Percentiles rank a stretch among this genome's conserved stretches.
These are phyloP conservation scores for Triops cancriformis DNA, from an alignment of 1,140 invertebrate genomes.

Conservation along the genomic window DNA sequence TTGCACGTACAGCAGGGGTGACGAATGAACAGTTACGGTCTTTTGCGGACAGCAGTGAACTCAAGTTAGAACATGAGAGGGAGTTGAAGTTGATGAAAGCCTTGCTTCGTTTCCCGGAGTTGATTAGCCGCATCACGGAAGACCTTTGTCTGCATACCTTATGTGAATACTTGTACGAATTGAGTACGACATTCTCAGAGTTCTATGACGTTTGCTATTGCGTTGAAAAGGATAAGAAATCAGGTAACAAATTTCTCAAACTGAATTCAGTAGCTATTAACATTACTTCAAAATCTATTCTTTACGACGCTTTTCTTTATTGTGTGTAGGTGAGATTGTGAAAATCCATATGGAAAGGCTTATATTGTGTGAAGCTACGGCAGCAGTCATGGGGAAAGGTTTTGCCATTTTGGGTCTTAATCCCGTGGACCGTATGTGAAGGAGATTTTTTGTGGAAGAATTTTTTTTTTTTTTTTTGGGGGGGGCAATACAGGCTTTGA, in stretches of 20 bases:
- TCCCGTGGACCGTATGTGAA: constrained; percentile 84
- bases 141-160: constrained; percentile 81
- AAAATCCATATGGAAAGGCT: constrained; percentile 80
- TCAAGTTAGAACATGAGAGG: constrained; percentile 75
- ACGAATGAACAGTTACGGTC: constrained; percentile 48
- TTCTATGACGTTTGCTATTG: constrained; percentile 99
- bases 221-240: constrained; percentile 69
- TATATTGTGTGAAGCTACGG: constrained; percentile 85
- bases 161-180: constrained; percentile 94
- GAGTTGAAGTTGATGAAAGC: constrained; percentile 93
- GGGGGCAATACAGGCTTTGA: neutral
- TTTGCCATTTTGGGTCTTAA: constrained; percentile 87
- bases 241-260: constrained; percentile 32
- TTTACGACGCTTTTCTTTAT: too few species aligned
- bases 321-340: constrained; percentile 55
- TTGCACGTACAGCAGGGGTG: constrained; percentile 68
- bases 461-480: neutral
- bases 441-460: neutral
- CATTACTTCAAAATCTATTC: too few species aligned
- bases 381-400: constrained; percentile 72
- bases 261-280: too few species aligned
- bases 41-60: constrained; percentile 45
- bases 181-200: constrained; percentile 84
- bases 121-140: constrained; percentile 70
- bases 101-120: constrained; percentile 62